Percentiles rank a stretch among this genome's conserved stretches.
Evolutionary conservation across 2,797 vertebrate species (phyloP).

Genomic region (Menidia menidia): DNA sequence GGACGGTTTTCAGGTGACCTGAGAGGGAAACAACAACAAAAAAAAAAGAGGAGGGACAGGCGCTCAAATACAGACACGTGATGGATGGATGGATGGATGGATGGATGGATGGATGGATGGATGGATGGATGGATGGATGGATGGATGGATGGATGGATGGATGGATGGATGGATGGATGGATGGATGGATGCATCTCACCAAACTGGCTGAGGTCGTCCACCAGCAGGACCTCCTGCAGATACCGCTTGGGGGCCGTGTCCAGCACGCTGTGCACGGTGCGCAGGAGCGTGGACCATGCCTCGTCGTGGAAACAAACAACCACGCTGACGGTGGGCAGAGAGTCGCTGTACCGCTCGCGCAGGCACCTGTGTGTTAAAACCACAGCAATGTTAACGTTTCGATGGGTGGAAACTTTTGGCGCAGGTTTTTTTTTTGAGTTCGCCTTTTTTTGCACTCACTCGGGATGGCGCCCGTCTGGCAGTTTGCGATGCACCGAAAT

Average conservation of each 20-base stretch:
- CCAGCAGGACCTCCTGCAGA: constrained; percentile 88
- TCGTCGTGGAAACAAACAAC: constrained; percentile 90
- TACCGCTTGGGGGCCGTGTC: constrained; percentile 80
- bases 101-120: constrained; percentile 17
- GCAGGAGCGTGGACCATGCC: constrained; percentile 88
- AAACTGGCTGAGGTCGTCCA: constrained; percentile 89
- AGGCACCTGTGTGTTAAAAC: constrained; percentile 82
- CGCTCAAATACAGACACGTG: not conserved
- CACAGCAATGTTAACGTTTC: not conserved
- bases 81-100: not conserved
- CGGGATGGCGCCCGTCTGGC: constrained; percentile 85
- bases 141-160: constrained; percentile 10
- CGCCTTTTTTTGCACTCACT: constrained; percentile 80
- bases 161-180: constrained; percentile 13
- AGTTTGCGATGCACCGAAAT: constrained; percentile 80
- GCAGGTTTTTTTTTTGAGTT: not conserved
- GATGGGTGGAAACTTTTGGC: not conserved
- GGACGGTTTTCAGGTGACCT: constrained; percentile 86
- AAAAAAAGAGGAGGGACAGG: not conserved
- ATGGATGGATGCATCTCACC: constrained; percentile 67
- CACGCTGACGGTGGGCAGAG: constrained; percentile 85
- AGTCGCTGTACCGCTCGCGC: constrained; percentile 74
- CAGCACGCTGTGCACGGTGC: constrained; percentile 89
- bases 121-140: constrained; percentile 8
- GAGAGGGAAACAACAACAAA: not conserved